These are phyloP conservation scores for Archocentrus centrarchus DNA, from an alignment of 2,113 vertebrate species.

Conservation along the genomic window DNA sequence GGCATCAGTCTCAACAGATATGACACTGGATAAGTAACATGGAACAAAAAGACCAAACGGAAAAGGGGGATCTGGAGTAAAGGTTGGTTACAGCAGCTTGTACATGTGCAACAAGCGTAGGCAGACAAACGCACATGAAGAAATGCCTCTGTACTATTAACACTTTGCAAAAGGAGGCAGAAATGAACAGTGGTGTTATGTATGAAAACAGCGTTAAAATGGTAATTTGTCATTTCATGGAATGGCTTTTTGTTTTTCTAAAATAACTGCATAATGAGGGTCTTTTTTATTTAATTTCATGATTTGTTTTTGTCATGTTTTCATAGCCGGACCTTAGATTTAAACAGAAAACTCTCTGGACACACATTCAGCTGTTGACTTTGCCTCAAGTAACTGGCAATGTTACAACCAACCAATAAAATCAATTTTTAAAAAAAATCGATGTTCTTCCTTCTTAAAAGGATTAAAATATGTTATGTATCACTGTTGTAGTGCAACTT, in stretches of 20 bases:
- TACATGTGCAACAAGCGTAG: too few species aligned
- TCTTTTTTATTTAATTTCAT: background rate
- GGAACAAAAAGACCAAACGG: too few species aligned
- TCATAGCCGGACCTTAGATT: background rate
- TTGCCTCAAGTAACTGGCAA: conserved; percentile 1
- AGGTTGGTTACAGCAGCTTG: too few species aligned
- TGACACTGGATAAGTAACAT: background rate
- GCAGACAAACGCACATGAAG: too few species aligned
- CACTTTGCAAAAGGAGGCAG: too few species aligned
- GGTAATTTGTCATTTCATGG: background rate
- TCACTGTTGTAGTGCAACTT: background rate
- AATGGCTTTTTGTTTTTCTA: background rate
- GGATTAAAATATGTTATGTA: background rate
- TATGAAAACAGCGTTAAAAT: background rate
- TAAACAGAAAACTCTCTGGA: background rate
- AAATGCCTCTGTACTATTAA: too few species aligned
- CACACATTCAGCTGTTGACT: background rate
- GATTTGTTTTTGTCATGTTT: background rate
- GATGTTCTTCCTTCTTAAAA: background rate
- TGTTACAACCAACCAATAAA: background rate
- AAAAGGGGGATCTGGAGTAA: too few species aligned
- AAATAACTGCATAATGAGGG: background rate
- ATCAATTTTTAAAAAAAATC: background rate
- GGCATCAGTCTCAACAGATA: background rate
- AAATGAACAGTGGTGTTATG: background rate